Base-by-base conservation (phyloP, 2,888 invertebrate genomes). In the Papilio gigon region DNA sequence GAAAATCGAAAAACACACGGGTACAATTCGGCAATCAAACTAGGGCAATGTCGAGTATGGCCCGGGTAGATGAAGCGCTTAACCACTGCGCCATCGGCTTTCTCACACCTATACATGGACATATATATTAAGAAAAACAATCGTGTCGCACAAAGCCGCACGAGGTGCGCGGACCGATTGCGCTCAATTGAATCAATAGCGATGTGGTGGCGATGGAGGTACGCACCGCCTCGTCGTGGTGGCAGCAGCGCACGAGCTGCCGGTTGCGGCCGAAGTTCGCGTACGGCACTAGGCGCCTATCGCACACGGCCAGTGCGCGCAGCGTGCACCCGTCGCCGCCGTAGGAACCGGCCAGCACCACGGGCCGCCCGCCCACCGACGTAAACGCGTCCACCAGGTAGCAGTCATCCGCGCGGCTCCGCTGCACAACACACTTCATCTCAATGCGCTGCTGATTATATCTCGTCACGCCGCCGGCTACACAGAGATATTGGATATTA, bases 221-320 rank as follows among this genome's bases (percentile, higher is more conserved):
- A 40, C 92, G 92, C 83, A 95, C 95, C 80, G 94, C 90, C 69
- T 87, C 79, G 77, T 95, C 92, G 74, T 93, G 94, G 85, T 94
- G 93, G 81, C 95, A 95, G 70, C 94, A 93, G n/a, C 96, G 90
- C 2, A 96, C 94, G 14, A 94, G 90, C 84, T 97, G 96, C 71
- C 93, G 94, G 82, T 96, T 97, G 22, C 88, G 92, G 5, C 80
- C 74, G 75, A 95, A 94, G 79, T 93, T 87, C 1, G 93, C 91
- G 71, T 84, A 78, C 0, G 94, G 94, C 71, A 89, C 81, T 35
- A 96, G 83, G 67, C 89, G 87, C 70, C 92, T 91, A 22, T 91
- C 91, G 0, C 84, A 80, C 5, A 94, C 71, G 0, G 76, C 74
- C 61, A 86, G 83, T 0, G 90, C 86, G 11, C 90, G 78, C 84